Base-by-base conservation (phyloP, 2,797 vertebrate genomes). In the Schizothorax lantsangensis region DNA sequence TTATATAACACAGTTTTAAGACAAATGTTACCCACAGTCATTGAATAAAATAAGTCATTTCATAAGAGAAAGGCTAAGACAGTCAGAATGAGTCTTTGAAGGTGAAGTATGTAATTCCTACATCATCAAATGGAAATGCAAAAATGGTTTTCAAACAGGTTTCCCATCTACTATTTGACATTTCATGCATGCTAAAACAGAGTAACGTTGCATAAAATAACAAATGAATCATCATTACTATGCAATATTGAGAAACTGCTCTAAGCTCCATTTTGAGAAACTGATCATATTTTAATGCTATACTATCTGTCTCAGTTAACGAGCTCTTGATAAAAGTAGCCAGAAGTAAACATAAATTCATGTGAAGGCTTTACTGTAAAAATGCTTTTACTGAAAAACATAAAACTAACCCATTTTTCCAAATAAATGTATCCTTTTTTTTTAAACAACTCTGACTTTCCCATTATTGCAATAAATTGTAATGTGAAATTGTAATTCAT, bases 41-140 rank as follows among this genome's bases (percentile, higher is more conserved):
- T 45, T 12, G 79, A 86, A 82, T 79, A 47, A 85, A 69, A 73
- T 64, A 30, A 83, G 59, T 43, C n/a, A 84, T 64, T 66, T 69
- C 91, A 89, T 91, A 91, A 90, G 87, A 91, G 89, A 92, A 95
- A 94, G 94, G 93, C 93, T 91, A 89, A 93, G 91, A 92, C 88
- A 91, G 93, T 93, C 89, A 89, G 90, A 91, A 91, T 30, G 26
- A 52, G 74, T 72, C 54, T 73, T 82, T 17, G 23, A 73, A 83
- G 26, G 38, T 74, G 19, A 83, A 74, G 38, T 45, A 30, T 74
- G 68, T 83, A 8, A 72, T 26, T 59, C 57, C 64, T 69, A 30
- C 19, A 64, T 33, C 47, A 21, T 33, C 74, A 23, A 36, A 23
- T 36, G 5, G 5, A 30, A 64, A 33, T 64, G 62, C 26, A 64